These are phyloP conservation scores for Blera fallax DNA, from an alignment of 2,888 invertebrate genomes.

Conservation along the genomic window DNA sequence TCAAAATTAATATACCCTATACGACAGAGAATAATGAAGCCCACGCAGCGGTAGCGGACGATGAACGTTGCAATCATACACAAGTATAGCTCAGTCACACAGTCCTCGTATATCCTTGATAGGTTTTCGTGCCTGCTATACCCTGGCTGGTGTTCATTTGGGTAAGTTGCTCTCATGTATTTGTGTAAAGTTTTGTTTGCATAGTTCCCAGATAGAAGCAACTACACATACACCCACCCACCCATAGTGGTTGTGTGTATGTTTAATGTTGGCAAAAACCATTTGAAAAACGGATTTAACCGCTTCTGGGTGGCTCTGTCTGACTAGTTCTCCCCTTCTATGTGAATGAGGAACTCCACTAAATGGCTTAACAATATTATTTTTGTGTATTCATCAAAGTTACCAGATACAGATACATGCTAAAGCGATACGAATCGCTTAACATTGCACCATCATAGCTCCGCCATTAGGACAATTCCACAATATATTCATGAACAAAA, in stretches of 20 bases:
- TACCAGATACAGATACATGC: neutral
- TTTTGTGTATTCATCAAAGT: slow-evolving; percentile 52
- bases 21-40: neutral
- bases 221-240: too few relatives aligned
- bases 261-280: slow-evolving; percentile 9
- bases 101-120: slow-evolving; percentile 36
- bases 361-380: slow-evolving; percentile 62
- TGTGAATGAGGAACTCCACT: neutral
- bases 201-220: neutral
- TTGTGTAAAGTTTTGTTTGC: slow-evolving; percentile 36
- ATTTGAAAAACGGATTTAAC: slow-evolving; percentile 33
- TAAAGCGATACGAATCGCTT: slow-evolving; percentile 24
- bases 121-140: slow-evolving; percentile 1
- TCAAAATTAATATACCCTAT: neutral
- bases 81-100: slow-evolving; percentile 3
- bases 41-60: neutral
- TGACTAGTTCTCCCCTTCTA: neutral
- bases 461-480: slow-evolving; percentile 41
- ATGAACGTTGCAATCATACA: neutral
- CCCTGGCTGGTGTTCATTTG: slow-evolving; percentile 36
- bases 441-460: slow-evolving; percentile 39
- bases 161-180: slow-evolving; percentile 9
- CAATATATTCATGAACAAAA: slow-evolving; percentile 39
- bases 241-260: neutral
- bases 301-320: slow-evolving; percentile 12